These are phyloP conservation scores for Karalla daura DNA, from an alignment of 2,797 vertebrate genomes.

Conservation along the genomic window DNA sequence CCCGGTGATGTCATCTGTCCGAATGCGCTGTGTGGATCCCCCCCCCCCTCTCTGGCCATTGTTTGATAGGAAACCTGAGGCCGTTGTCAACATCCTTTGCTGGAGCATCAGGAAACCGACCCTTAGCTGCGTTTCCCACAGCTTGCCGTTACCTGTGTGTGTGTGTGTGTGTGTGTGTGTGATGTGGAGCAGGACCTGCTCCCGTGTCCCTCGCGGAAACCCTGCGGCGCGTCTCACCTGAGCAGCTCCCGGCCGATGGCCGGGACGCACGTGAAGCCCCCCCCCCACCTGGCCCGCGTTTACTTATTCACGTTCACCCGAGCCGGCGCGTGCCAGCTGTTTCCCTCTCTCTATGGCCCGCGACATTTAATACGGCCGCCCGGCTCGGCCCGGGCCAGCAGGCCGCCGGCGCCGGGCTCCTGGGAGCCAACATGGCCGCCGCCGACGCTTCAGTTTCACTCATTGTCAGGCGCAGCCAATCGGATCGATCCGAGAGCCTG, in stretches of 20 bases:
- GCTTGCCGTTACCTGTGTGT: slow-evolving; percentile 45
- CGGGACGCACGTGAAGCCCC: slow-evolving; percentile 53
- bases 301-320: slow-evolving; percentile 82
- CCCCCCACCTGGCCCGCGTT: slow-evolving; percentile 59
- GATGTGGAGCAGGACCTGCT: not conserved
- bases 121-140: slow-evolving; percentile 44
- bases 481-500: slow-evolving; percentile 54
- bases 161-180: no score
- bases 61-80: slow-evolving; percentile 67
- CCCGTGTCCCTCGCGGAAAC: not conserved
- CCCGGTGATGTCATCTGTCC: slow-evolving; percentile 17
- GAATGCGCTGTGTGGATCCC: slow-evolving; percentile 28
- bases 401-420: slow-evolving; percentile 72
- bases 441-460: slow-evolving; percentile 68
- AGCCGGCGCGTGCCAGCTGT: slow-evolving; percentile 79
- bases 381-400: slow-evolving; percentile 35
- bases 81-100: slow-evolving; percentile 69
- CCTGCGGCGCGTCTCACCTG: not conserved
- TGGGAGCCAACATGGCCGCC: slow-evolving; percentile 68
- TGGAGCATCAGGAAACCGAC: slow-evolving; percentile 63
- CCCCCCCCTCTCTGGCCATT: slow-evolving; percentile 33
- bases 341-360: slow-evolving; percentile 81
- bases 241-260: not conserved
- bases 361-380: slow-evolving; percentile 86
- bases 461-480: slow-evolving; percentile 80